Percentiles rank a stretch among this genome's conserved stretches.
These are phyloP conservation scores for Cylas formicarius DNA, from an alignment of 1,140 invertebrate species.

Conservation along the genomic window DNA sequence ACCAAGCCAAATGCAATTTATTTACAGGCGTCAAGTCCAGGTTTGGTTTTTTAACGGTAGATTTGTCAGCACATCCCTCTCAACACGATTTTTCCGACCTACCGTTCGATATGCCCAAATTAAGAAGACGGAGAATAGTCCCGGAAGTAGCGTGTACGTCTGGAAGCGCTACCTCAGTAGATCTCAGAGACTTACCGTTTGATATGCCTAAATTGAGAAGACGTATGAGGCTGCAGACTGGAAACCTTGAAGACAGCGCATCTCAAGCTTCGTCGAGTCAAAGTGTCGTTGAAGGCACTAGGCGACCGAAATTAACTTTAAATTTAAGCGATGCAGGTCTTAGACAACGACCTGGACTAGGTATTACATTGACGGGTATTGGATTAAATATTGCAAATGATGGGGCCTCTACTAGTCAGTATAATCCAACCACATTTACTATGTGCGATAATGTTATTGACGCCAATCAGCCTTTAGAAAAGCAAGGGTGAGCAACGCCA, in stretches of 20 bases:
- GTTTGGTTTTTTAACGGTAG: slow-evolving; percentile 42
- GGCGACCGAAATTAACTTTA: slow-evolving; percentile 63
- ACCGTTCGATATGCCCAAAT: slow-evolving; percentile 86
- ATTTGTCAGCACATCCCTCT: slow-evolving; percentile 33
- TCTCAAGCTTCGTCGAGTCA: slow-evolving; percentile 73
- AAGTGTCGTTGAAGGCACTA: slow-evolving; percentile 63
- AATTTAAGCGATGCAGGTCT: slow-evolving; percentile 54
- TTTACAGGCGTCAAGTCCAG: slow-evolving; percentile 52
- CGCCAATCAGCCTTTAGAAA: slow-evolving; percentile 69
- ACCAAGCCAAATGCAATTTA: neutral
- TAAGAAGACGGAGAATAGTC: slow-evolving; percentile 59
- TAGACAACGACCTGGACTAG: slow-evolving; percentile 34
- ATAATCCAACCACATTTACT: slow-evolving; percentile 13
- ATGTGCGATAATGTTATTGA: slow-evolving; percentile 52
- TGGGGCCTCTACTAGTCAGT: slow-evolving; percentile 50
- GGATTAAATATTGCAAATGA: slow-evolving; percentile 49
- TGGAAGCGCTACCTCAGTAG: slow-evolving; percentile 63
- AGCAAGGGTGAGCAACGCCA: slow-evolving; percentile 82
- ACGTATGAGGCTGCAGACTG: slow-evolving; percentile 48
- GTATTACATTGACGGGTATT: slow-evolving; percentile 44
- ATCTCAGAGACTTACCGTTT: slow-evolving; percentile 73
- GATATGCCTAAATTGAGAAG: slow-evolving; percentile 82
- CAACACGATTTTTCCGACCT: slow-evolving; percentile 60
- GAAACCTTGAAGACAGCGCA: slow-evolving; percentile 56
- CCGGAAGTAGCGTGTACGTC: slow-evolving; percentile 58